A percentile compares a stretch with the other conserved stretches of the same genome.
These are phyloP conservation scores for Drosophila triauraria DNA, from an alignment of 1,140 invertebrate genomes.

Conservation along the genomic window DNA sequence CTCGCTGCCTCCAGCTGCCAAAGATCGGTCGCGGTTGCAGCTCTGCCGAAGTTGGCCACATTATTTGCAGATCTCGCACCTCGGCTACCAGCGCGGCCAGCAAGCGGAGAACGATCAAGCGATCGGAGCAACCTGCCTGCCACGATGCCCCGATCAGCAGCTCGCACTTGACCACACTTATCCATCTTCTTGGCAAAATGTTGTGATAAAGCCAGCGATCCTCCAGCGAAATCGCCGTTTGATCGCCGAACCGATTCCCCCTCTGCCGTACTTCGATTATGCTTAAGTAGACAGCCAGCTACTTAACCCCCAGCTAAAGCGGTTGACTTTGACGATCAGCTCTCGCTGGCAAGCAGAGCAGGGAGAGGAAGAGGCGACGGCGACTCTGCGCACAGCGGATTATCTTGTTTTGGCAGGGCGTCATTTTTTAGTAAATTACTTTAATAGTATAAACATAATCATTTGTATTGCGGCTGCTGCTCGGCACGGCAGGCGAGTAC, in stretches of 20 bases:
- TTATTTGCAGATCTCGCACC: conserved; percentile 80
- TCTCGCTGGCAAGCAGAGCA: background rate
- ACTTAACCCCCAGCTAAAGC: conserved; percentile 82
- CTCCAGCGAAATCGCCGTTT: conserved; percentile 18
- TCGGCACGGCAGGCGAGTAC: conserved; percentile 27
- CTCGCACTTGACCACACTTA: conserved; percentile 76
- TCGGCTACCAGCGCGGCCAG: conserved; percentile 51
- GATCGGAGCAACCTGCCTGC: conserved; percentile 13
- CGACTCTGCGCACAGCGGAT: conserved; percentile 27
- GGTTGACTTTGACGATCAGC: conserved; percentile 75
- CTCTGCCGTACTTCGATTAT: conserved; percentile 68
- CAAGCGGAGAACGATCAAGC: conserved; percentile 23
- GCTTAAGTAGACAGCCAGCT: conserved; percentile 79
- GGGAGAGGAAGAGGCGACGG: conserved; percentile 7
- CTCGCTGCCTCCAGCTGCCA: conserved; percentile 4
- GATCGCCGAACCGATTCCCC: conserved; percentile 35
- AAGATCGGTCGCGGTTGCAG: conserved; percentile 5
- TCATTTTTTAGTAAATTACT: conserved; percentile 80
- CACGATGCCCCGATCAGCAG: conserved; percentile 45
- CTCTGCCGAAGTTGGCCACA: conserved; percentile 57
- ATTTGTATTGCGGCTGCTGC: conserved; percentile 77
- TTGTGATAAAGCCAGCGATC: conserved; percentile 68
- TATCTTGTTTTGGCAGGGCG: conserved; percentile 72
- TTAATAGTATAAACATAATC: conserved; percentile 84
- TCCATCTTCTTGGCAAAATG: conserved; percentile 68